Percentiles rank a stretch among this genome's conserved stretches.
Conservation (phyloP, 2,797 vertebrate genomes). For the Cephalopachus bancanus region DNA sequence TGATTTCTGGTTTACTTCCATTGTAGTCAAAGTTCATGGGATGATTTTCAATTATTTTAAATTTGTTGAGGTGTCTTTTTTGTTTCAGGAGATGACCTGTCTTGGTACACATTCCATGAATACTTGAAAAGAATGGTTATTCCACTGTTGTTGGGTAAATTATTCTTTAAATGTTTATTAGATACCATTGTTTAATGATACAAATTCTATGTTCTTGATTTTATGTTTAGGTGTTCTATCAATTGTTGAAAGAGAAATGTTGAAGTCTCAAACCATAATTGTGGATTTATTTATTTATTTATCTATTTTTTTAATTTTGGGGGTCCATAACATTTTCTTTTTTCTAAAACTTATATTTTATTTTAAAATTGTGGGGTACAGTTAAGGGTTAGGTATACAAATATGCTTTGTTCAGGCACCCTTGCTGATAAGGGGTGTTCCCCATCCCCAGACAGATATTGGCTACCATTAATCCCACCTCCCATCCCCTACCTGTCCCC, state of each 20-base stretch:
- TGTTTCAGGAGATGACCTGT: background rate
- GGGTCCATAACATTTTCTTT: no score
- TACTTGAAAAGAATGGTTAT: background rate
- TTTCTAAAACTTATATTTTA: no score
- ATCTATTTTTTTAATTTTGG: no score
- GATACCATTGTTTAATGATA: background rate
- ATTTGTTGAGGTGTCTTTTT: background rate
- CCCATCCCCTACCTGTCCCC: no score
- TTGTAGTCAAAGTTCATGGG: background rate
- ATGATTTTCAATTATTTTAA: background rate
- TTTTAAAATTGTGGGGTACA: no score
- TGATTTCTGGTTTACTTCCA: background rate
- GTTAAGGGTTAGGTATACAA: no score
- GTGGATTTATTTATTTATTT: background rate
- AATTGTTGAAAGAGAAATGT: background rate
- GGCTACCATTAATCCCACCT: no score
- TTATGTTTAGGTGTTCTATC: background rate
- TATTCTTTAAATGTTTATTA: background rate
- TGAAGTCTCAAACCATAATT: background rate
- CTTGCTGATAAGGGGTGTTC: no score
- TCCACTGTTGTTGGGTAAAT: background rate
- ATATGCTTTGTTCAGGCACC: no score
- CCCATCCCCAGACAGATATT: no score
- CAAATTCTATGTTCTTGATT: background rate
- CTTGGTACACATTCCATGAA: no score